Evolutionary conservation across 2,113 vertebrate genomes (phyloP), one percentile per base, ranked within the genome.

Genomic region (Sinosuthora webbiana): DNA sequence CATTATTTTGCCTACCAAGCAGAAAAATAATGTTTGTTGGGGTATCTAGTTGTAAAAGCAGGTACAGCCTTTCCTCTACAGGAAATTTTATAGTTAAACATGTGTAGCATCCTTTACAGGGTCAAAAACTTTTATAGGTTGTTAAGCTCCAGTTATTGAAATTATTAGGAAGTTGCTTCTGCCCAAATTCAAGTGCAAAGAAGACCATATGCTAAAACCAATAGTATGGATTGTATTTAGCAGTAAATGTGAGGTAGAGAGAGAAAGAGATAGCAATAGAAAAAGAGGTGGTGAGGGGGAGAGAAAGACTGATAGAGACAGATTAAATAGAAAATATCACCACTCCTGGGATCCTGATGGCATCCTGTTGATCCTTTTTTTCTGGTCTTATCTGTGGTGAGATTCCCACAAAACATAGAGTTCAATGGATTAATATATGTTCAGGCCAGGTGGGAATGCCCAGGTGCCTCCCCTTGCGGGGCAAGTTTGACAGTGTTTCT

Each of bases 311-410:
- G 19, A 16, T 30, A 65, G 59, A 47, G 19, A n/a, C 12, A 30
- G 23, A 49, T 75, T 35, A n/a, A 16, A 4, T 30, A 67, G 35
- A 30, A 75, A 41, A 28, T 24, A n/a, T 49, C n/a, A 28, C 19
- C 1, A 0, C 7, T 65, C 13, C 10, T 2, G 41, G 24, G 13
- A 49, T 41, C 15, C 42, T 41, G 8, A 24, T 7, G 3, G 12
- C 0, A 0, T 64, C 41, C 28, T 56, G 5, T 56, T 56, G 23
- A 41, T 65, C 15, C 28, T 47, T 17, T 47, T 28, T 2, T 55
- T 73, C 33, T 64, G 12, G 9, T 84, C 23, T 39, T 84, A 28
- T 65, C 30, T 13, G 5, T 41, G 30, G 7, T 49, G 69, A 28
- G 28, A 39, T 33, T 15, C 35, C 6, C 10, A 10, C 1, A 56